A percentile compares a stretch with the other conserved stretches of the same genome.
Evolutionary conservation across 1,140 invertebrate genomes (phyloP).

Genomic region (Holotrichia oblita): DNA sequence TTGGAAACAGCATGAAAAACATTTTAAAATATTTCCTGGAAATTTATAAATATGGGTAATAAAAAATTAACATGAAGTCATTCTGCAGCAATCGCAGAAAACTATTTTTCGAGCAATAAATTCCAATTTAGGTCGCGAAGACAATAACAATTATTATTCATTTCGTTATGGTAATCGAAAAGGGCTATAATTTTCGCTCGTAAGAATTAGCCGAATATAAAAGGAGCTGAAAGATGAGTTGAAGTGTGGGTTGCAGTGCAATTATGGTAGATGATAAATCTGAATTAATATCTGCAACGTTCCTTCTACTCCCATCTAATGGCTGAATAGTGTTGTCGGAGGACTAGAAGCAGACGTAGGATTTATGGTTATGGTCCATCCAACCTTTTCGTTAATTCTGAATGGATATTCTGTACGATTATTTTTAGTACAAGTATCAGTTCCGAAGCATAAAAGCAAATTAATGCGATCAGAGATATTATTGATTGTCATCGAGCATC

Average conservation of each 20-base stretch:
- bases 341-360: constrained; percentile 5
- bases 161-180: constrained; percentile 20
- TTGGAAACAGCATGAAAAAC: no score
- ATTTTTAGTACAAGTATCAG: no score
- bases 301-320: neutral
- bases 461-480: no score
- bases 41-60: no score
- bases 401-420: neutral
- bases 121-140: neutral
- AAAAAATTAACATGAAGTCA: no score
- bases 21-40: no score
- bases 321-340: neutral
- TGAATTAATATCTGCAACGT: constrained; percentile 8
- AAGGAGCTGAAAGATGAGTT: neutral
- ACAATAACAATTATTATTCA: constrained; percentile 17
- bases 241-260: constrained; percentile 1
- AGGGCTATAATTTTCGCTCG: neutral
- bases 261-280: constrained; percentile 20
- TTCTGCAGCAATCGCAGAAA: neutral
- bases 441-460: no score
- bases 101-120: neutral
- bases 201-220: constrained; percentile 6
- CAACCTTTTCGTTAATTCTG: neutral
- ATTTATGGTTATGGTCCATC: neutral
- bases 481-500: no score